Percentiles rank a stretch among this genome's conserved stretches.
phyloP scores from a whole-genome alignment of 2,113 vertebrate species.

The Oryzias woworae region DNA sequence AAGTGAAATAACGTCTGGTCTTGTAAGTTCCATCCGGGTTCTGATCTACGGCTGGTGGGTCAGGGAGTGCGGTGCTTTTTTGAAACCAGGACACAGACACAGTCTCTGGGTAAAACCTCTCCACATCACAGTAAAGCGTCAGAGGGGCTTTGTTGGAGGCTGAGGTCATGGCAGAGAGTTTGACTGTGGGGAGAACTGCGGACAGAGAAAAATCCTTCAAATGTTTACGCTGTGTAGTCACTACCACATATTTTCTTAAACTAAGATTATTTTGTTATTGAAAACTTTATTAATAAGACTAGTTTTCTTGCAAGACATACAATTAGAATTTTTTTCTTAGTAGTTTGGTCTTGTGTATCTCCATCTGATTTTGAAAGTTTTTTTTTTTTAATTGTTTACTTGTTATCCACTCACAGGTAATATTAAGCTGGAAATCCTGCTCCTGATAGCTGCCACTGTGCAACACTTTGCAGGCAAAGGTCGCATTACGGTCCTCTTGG shows the following conservation, averaged over 20 bases:
- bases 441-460: slow-evolving; percentile 54
- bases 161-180: slow-evolving; percentile 54
- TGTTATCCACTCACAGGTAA: slow-evolving; percentile 66
- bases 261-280: too few relatives aligned
- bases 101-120: slow-evolving; percentile 73
- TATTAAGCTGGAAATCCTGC: slow-evolving; percentile 59
- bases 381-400: not conserved
- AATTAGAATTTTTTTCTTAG: too few relatives aligned
- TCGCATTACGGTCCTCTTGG: slow-evolving; percentile 64
- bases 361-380: not conserved
- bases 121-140: slow-evolving; percentile 77
- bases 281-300: too few relatives aligned
- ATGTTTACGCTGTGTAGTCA: too few relatives aligned
- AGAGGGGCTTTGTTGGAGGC: slow-evolving; percentile 52
- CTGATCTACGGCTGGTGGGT: slow-evolving; percentile 32
- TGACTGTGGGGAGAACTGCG: slow-evolving; percentile 65
- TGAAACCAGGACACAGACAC: slow-evolving; percentile 73
- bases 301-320: too few relatives aligned
- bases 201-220: not conserved
- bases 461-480: slow-evolving; percentile 71
- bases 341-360: not conserved
- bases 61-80: slow-evolving; percentile 63
- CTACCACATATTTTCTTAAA: too few relatives aligned
- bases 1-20: slow-evolving; percentile 66
- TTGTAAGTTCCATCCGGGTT: slow-evolving; percentile 68